A percentile compares a stretch with the other conserved stretches of the same genome.
These are phyloP conservation scores for Rhyacophila brunnea DNA, from an alignment of 1,140 invertebrate species.

Conservation along the genomic window DNA sequence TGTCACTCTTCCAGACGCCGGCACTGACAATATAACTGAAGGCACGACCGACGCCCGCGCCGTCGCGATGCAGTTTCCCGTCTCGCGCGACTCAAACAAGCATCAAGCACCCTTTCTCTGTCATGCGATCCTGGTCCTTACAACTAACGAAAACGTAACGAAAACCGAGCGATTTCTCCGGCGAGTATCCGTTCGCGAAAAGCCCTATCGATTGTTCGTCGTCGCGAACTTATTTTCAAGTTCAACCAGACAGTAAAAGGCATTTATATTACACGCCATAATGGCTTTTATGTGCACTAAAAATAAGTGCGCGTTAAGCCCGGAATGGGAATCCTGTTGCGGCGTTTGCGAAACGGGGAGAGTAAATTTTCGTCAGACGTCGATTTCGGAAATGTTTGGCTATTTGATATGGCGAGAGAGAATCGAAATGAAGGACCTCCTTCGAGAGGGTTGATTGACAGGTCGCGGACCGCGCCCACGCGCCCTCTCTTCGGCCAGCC, in stretches of 20 bases:
- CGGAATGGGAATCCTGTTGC: constrained; percentile 27
- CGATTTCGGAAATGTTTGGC: constrained; percentile 23
- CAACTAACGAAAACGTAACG: background rate
- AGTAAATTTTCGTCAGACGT: constrained; percentile 10
- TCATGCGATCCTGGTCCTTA: constrained; percentile 10
- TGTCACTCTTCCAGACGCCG: constrained; percentile 11
- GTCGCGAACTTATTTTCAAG: constrained; percentile 27
- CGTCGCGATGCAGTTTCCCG: constrained; percentile 30
- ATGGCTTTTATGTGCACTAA: constrained; percentile 36
- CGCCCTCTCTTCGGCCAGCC: constrained; percentile 1
- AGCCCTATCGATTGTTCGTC: constrained; percentile 13
- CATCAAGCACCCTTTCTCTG: constrained; percentile 1
- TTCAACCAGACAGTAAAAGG: constrained; percentile 35
- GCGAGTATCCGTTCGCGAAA: constrained; percentile 1
- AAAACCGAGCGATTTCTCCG: constrained; percentile 10
- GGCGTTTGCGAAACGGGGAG: constrained; percentile 13
- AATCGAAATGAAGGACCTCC: no score
- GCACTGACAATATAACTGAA: background rate
- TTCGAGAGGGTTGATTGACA: constrained; percentile 8
- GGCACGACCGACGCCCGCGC: constrained; percentile 19
- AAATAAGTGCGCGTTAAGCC: constrained; percentile 34
- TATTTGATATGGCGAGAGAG: constrained; percentile 21
- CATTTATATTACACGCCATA: constrained; percentile 36
- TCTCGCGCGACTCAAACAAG: background rate
- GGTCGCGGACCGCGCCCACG: constrained; percentile 13